A percentile compares a stretch with the other conserved stretches of the same genome.
phyloP scores from a whole-genome alignment of 2,797 vertebrate species.

The Sebastiscus albofasciatus region DNA sequence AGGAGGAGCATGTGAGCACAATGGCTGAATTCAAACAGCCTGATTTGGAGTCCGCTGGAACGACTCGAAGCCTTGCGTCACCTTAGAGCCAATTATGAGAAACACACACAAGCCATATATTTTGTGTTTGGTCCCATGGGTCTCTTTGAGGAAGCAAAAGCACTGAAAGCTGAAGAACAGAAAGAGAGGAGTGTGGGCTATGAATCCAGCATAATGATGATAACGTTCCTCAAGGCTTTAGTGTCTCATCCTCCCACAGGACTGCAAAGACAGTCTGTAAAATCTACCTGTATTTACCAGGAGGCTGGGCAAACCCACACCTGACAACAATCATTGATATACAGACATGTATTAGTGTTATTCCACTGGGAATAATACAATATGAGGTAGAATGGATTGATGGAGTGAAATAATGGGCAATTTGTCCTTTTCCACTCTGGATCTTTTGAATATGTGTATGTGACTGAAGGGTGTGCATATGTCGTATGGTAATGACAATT shows the following conservation, averaged over 20 bases:
- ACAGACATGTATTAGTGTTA: constrained; percentile 37
- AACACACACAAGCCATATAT: constrained; percentile 52
- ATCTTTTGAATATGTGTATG: background rate
- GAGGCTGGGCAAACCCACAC: background rate
- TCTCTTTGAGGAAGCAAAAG: constrained; percentile 46
- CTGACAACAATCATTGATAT: constrained; percentile 40
- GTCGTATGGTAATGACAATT: background rate
- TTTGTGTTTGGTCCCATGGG: constrained; percentile 61
- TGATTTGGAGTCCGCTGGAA: constrained; percentile 51
- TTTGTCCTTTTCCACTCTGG: constrained; percentile 17
- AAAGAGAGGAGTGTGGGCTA: constrained; percentile 21
- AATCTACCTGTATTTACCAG: constrained; percentile 22
- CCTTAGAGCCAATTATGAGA: constrained; percentile 76
- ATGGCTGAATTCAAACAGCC: constrained; percentile 58
- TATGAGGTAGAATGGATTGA: background rate
- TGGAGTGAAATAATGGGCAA: constrained; percentile 10
- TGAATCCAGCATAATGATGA: constrained; percentile 63
- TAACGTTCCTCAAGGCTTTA: constrained; percentile 34
- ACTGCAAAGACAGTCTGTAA: constrained; percentile 4
- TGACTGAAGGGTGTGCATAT: background rate
- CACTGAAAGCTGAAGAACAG: constrained; percentile 39
- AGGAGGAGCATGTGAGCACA: constrained; percentile 47
- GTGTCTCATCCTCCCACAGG: constrained; percentile 39
- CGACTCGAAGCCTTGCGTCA: constrained; percentile 58
- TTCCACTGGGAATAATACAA: background rate